A percentile compares a stretch with the other conserved stretches of the same genome.
Conservation (phyloP, 2,888 invertebrate species). For the Sepiola atlantica region DNA sequence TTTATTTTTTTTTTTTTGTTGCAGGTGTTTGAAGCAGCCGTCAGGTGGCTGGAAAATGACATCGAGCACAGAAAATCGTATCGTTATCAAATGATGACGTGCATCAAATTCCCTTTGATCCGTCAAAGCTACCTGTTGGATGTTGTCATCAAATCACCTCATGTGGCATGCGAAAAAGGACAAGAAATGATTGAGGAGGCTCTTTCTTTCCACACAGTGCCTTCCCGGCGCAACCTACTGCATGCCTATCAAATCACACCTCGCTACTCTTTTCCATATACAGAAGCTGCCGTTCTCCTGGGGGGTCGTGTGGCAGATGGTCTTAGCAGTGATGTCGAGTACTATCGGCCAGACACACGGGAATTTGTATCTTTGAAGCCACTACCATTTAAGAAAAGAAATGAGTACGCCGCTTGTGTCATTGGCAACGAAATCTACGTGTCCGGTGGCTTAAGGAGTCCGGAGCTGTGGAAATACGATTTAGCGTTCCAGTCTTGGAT, state of each 20-base stretch:
- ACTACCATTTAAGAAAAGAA: constrained; percentile 69
- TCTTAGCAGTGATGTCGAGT: constrained; percentile 69
- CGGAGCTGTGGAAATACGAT: constrained; percentile 71
- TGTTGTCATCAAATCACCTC: constrained; percentile 59
- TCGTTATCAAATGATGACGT: constrained; percentile 61
- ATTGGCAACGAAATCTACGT: constrained; percentile 69
- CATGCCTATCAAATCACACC: constrained; percentile 69
- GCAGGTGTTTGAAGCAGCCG: constrained; percentile 65
- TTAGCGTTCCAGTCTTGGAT: constrained; percentile 68
- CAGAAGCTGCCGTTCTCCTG: constrained; percentile 65
- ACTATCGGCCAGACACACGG: constrained; percentile 62
- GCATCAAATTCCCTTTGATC: constrained; percentile 67
- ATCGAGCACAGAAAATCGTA: constrained; percentile 54
- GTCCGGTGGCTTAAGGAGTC: constrained; percentile 67
- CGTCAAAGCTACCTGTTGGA: constrained; percentile 64
- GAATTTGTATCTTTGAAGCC: constrained; percentile 64
- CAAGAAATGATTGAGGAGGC: constrained; percentile 65
- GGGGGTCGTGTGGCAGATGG: constrained; percentile 68
- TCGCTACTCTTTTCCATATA: constrained; percentile 59
- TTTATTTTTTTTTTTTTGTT: neutral
- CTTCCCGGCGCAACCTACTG: constrained; percentile 64
- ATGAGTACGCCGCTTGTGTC: constrained; percentile 68
- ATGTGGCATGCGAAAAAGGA: constrained; percentile 60
- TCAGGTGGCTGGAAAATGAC: constrained; percentile 67
- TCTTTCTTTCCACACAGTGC: constrained; percentile 65